Evolutionary conservation across 2,113 vertebrate genomes (phyloP).

Genomic region (Megaptera novaeangliae): DNA sequence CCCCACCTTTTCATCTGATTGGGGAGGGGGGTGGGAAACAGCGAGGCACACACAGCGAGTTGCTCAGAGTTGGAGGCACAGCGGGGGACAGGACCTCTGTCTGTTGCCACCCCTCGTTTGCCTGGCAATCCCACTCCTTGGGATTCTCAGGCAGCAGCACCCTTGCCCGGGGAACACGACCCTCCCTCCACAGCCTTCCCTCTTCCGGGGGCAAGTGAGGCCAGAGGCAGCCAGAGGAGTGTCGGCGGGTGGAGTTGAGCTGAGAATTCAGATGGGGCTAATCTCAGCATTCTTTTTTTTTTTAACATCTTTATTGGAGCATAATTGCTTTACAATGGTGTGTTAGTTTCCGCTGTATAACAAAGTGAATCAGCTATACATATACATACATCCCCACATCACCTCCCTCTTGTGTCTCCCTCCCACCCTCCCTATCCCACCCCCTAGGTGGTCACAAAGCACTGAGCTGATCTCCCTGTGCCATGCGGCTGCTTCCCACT

Average conservation of each 20-base stretch:
- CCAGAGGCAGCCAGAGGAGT: neutral
- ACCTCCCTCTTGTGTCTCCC: too few relatives aligned
- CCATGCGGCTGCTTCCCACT: too few relatives aligned
- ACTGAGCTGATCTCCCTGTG: too few relatives aligned
- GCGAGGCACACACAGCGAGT: neutral
- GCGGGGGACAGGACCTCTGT: neutral
- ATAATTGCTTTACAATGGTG: too few relatives aligned
- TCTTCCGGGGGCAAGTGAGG: neutral
- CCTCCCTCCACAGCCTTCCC: neutral
- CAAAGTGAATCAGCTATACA: too few relatives aligned
- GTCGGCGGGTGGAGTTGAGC: neutral
- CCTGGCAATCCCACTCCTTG: neutral
- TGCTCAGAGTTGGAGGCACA: neutral
- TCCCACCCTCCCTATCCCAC: too few relatives aligned
- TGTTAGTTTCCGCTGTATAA: too few relatives aligned
- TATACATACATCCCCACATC: too few relatives aligned
- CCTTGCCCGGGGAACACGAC: neutral
- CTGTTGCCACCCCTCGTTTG: neutral
- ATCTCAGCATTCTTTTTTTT: neutral
- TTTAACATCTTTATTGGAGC: too few relatives aligned
- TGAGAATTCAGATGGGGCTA: neutral
- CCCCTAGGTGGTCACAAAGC: too few relatives aligned
- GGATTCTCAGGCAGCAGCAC: neutral
- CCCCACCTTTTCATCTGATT: neutral
- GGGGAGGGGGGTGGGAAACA: neutral